Evolutionary conservation across 1,140 invertebrate genomes (phyloP), one percentile per base, ranked within the genome.

Genomic region (Drosophila virilis): DNA sequence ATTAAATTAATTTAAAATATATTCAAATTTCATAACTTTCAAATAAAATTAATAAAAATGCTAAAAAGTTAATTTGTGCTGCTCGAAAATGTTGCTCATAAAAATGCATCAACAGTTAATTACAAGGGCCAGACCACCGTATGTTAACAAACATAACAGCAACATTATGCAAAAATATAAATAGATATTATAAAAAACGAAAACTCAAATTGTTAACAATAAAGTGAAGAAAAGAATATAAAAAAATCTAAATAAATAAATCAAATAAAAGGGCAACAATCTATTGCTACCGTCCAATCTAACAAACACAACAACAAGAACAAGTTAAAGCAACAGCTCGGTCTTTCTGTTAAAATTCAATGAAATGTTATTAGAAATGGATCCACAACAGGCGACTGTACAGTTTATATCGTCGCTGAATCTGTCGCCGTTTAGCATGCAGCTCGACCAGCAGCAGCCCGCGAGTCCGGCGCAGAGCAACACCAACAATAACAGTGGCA

Each of bases 361-460:
- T 90, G 93, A 93, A 94, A 96, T 96, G 95, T 95, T 96, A 95
- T 95, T 96, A 93, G 95, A 96, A 93, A 96, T 96, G 95, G 95
- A 96, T 94, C 95, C 96, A 93, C 95, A 96, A 91, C 93, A 93
- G 86, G 93, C 93, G 93, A 95, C 96, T 93, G 94, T 95, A 94
- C 94, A 95, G 93, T 94, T 97, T 92, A 96, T 96, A 94, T 96
- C 96, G 92, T 94, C 96, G 92, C 94, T 97, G 80, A 97, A 96
- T 93, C 96, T 97, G 95, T 96, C 96, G 92, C 96, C 96, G 74
- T 96, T 96, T 92, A 95, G 95, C 88, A 93, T 96, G 92, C 96
- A 95, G 90, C 94, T 96, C 80, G 95, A 95, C 81, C 94, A 95
- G 80, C 94, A 95, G 91, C 93, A 78, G 92, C 93, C 94, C 79